Conservation (phyloP, 2,113 vertebrate species). For the Cinclus cinclus region DNA sequence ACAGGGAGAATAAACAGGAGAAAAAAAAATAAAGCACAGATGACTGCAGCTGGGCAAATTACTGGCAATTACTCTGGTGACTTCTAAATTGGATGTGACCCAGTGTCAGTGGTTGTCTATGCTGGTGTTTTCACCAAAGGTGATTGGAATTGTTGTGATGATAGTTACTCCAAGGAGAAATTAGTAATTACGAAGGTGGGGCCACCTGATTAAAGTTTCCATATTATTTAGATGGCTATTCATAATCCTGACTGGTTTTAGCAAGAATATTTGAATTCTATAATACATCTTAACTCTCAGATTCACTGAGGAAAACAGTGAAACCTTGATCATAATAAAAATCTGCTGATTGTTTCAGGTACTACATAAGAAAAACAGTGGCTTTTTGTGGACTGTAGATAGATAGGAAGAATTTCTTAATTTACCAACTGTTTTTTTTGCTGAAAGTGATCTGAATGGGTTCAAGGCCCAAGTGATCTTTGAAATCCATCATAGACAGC, state of each 20-base stretch:
- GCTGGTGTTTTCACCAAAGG: not conserved
- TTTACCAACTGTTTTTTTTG: not conserved
- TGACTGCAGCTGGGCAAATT: conserved; percentile 38
- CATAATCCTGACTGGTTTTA: not conserved
- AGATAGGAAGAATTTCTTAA: not conserved
- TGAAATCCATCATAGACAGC: not conserved
- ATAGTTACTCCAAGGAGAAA: conserved; percentile 7
- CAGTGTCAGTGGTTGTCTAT: not conserved
- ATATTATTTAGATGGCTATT: not conserved
- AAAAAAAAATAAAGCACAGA: not conserved
- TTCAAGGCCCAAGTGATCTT: not conserved
- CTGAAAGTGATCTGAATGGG: not conserved
- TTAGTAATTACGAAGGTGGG: not conserved
- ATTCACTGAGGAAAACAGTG: not conserved
- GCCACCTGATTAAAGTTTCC: not conserved
- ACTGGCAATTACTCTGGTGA: conserved; percentile 12
- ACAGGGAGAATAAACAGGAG: not conserved
- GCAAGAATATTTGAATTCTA: not conserved
- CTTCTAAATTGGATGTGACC: conserved; percentile 29
- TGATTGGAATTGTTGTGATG: conserved; percentile 1
- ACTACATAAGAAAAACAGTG: not conserved
- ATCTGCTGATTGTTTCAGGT: not conserved
- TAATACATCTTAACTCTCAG: not conserved
- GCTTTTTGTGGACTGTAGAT: not conserved
- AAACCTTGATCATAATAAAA: not conserved